Evolutionary conservation across 2,888 invertebrate genomes (phyloP), one percentile per base, ranked within the genome.

Genomic region (Dendrolimus houi): DNA sequence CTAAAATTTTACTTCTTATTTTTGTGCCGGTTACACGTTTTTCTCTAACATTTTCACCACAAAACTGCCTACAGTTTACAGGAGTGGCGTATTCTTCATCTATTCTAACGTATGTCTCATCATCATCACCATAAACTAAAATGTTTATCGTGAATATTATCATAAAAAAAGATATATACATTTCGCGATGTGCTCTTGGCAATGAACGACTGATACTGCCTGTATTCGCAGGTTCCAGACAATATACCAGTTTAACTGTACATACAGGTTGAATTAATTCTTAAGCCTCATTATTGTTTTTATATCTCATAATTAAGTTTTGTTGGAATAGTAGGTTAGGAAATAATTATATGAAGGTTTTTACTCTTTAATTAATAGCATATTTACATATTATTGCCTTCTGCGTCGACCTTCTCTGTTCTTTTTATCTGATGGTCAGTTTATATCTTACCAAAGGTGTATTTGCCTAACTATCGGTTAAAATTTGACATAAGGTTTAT

Each of bases 1-100:
- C 82, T 10, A 86, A 59, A n/a, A 87, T 67, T 61, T 69, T 76
- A 62, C 83, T 87, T 57, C 65, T 78, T 2, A 73, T 41, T 1
- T 62, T 62, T 54, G 60, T 55, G 17, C 56, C 58, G 2, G 60
- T 58, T 7, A 60, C 12, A 58, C 74, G 76, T 59, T 74, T 78
- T 41, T 66, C 72, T 60, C 74, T 76, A 2, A 12, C 54, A 14
- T 57, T 59, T n/a, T 61, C 62, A 14, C 62, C 66, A 60, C 83
- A 79, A 57, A 62, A 75, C 8, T 67, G 68, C n/a, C 60, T 59
- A 59, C 81, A 81, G 7, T 59, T 55, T 13, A 62, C 57, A 1
- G 84, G 70, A 10, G 60, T 60, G 8, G 82, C 79, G 57, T 80
- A 81, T 9, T 72, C 64, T 47, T 65, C 66, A 29, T 72, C 64